phyloP scores from a whole-genome alignment of 2,888 invertebrate species.

The Dicroscelio sp. region DNA sequence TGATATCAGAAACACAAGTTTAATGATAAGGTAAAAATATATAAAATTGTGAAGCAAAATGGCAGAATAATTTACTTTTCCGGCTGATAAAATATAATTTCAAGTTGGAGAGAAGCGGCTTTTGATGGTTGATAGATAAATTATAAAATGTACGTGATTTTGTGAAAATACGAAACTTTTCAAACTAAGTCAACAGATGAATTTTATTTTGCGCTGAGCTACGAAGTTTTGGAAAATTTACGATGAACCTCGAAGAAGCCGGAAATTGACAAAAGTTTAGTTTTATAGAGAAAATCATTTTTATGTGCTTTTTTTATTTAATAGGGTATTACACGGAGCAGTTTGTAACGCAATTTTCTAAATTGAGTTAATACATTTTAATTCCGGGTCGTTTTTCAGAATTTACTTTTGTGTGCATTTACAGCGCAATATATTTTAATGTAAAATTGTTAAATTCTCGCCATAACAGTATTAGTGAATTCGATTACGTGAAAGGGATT shows the following conservation, averaged over 20 bases:
- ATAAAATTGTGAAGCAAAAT: no score
- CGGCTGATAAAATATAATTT: not conserved
- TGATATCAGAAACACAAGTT: no score
- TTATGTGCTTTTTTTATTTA: not conserved
- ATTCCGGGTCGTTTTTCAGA: no score
- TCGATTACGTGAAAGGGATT: no score
- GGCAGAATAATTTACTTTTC: no score
- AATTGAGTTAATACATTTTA: no score
- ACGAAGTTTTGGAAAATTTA: constrained; percentile 4
- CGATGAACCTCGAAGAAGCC: not conserved
- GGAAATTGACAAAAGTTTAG: constrained; percentile 32
- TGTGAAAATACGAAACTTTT: not conserved
- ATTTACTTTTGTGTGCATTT: no score
- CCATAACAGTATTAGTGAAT: no score
- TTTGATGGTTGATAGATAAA: not conserved
- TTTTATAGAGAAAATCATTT: constrained; percentile 1
- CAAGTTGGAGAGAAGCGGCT: not conserved
- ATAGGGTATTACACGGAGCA: no score
- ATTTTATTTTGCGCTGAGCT: not conserved
- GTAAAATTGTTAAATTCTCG: no score
- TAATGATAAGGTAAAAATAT: no score
- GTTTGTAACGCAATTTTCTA: not conserved
- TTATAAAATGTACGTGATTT: not conserved
- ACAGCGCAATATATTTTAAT: no score
- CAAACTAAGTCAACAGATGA: not conserved